These are phyloP conservation scores for Melanerpes aurifrons DNA, from an alignment of 2,113 vertebrate genomes.

Conservation along the genomic window DNA sequence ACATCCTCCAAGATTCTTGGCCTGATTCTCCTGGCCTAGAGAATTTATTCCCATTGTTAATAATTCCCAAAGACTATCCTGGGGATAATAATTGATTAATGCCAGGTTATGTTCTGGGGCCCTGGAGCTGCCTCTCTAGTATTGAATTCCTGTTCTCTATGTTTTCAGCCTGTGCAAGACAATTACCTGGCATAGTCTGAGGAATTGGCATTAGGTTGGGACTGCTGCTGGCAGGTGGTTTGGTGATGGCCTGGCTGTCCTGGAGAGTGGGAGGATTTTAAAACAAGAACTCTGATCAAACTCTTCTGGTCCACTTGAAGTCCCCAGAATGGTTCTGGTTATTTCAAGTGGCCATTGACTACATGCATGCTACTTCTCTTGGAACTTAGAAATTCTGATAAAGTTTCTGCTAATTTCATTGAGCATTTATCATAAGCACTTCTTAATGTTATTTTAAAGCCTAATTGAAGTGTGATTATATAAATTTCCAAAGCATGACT, in stretches of 20 bases:
- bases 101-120: background rate
- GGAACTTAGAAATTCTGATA: background rate
- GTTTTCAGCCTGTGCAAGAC: background rate
- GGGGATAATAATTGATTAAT: background rate
- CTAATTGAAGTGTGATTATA: background rate
- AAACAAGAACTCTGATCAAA: background rate
- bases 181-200: background rate
- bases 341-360: background rate
- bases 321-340: background rate
- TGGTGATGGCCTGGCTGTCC: rapidly evolving
- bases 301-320: background rate
- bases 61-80: background rate
- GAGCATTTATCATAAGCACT: background rate
- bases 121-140: background rate
- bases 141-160: background rate
- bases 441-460: background rate
- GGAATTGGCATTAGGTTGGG: background rate
- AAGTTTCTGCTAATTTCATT: background rate
- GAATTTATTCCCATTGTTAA: background rate
- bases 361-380: background rate
- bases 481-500: background rate
- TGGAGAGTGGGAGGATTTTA: background rate
- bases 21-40: background rate
- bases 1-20: background rate
- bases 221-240: background rate